Evolutionary conservation across 2,113 vertebrate genomes (phyloP).

Genomic region (Saimiri boliviensis): DNA sequence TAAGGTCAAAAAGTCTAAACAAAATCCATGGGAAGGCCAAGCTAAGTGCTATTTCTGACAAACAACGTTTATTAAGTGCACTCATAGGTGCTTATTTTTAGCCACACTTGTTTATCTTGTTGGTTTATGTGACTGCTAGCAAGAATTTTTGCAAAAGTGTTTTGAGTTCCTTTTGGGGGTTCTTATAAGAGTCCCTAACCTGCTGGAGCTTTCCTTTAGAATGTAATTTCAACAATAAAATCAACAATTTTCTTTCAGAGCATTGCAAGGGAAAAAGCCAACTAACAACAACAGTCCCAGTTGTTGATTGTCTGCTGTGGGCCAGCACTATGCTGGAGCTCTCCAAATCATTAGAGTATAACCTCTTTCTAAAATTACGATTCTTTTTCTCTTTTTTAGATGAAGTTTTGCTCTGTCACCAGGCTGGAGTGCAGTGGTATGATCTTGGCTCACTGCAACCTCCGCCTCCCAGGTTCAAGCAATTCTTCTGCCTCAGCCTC

Average conservation of each 20-base stretch:
- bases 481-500: too few species aligned
- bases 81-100: neutral
- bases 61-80: neutral
- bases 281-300: neutral
- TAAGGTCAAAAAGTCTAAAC: neutral
- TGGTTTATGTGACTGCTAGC: neutral
- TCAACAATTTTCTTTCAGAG: neutral
- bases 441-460: too few species aligned
- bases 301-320: neutral
- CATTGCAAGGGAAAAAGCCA: too few species aligned
- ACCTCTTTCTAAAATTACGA: neutral
- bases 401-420: too few species aligned
- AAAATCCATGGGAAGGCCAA: neutral
- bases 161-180: neutral
- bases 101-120: neutral
- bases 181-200: neutral
- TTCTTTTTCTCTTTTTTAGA: too few species aligned
- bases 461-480: too few species aligned
- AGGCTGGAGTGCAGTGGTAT: too few species aligned
- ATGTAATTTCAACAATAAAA: neutral
- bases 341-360: neutral
- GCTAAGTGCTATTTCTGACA: conserved; percentile 37
- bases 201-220: neutral
- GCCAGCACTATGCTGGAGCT: fast-evolving
- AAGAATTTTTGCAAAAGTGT: neutral